Evolutionary conservation across 30 jellyfish, hydroid and myxozoan species (phyloP), one percentile per base, ranked within the genome.

Genomic region (Pseudorhiza aurosa): DNA sequence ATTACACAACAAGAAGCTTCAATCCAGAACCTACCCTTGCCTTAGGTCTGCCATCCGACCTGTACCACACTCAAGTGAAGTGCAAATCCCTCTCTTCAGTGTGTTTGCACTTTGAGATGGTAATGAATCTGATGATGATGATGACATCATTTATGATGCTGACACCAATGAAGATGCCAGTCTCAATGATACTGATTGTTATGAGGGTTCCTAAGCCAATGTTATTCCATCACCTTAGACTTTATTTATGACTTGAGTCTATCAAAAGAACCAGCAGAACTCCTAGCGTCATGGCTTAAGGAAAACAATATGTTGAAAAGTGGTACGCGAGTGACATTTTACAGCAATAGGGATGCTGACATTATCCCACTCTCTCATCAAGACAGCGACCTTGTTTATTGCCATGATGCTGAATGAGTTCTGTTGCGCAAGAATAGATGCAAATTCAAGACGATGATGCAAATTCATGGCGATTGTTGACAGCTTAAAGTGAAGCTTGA

Each of bases 401-500:
- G 87, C 40, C 14, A 73, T 33, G 65, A 73, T 56, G 28, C 56
- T 45, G 65, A 36, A 12, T 22, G 69, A 22, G 88, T 73, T 22
- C 87, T 57, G 17, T 18, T 73, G 40, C 31, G 22, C 17, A 14
- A 55, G 68, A 88, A 63, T 73, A 25, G 56, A 55, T n/a, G n/a
- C n/a, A n/a, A n/a, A n/a, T n/a, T n/a, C 37, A 33, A 17, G 82
- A 44, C 19, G 12, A 69, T 69, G 84, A 24, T 24, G 77, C 83
- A 24, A 51, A 69, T 19, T 8, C n/a, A 10, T 56, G 70, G 26
- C 77, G 85, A 42, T 39, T 71, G 44, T 71, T 71, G 85, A 71
- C 85, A 71, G 81, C 85, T 71, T 82, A 32, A 71, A 71, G 44
- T n/a, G 29, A 21, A 29, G 77, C 25, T 25, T 69, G 18, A 67